These are phyloP conservation scores for Chloropsis hardwickii DNA, from an alignment of 2,113 vertebrate genomes.

Conservation along the genomic window DNA sequence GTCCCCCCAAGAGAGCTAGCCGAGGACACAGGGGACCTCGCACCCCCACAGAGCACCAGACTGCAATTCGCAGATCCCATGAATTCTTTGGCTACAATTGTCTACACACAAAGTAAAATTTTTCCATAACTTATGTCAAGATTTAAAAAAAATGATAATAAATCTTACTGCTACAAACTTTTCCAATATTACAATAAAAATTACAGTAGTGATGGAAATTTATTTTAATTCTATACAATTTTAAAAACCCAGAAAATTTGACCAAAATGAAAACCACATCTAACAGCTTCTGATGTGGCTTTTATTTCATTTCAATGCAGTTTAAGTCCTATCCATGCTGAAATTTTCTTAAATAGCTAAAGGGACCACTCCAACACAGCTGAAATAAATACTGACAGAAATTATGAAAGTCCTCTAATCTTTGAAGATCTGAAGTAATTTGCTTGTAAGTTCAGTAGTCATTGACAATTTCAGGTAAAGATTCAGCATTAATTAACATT, in stretches of 20 bases:
- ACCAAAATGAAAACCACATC: not conserved
- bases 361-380: not conserved
- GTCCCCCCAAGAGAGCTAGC: too few relatives aligned
- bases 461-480: not conserved
- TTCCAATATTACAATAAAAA: not conserved
- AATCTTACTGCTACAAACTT: not conserved
- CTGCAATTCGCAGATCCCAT: not conserved
- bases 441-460: not conserved
- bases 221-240: not conserved
- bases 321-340: not conserved
- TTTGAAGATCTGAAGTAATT: not conserved
- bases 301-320: not conserved
- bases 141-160: not conserved
- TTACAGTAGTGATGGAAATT: not conserved
- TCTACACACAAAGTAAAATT: not conserved
- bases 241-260: not conserved
- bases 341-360: not conserved
- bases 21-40: too few relatives aligned
- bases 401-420: not conserved
- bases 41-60: not conserved
- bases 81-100: not conserved
- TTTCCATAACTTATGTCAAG: not conserved
- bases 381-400: slow-evolving; percentile 27
- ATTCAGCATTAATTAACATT: slow-evolving; percentile 7
- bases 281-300: not conserved